These are phyloP conservation scores for Megathymus violae DNA, from an alignment of 1,140 invertebrate genomes.

Conservation along the genomic window DNA sequence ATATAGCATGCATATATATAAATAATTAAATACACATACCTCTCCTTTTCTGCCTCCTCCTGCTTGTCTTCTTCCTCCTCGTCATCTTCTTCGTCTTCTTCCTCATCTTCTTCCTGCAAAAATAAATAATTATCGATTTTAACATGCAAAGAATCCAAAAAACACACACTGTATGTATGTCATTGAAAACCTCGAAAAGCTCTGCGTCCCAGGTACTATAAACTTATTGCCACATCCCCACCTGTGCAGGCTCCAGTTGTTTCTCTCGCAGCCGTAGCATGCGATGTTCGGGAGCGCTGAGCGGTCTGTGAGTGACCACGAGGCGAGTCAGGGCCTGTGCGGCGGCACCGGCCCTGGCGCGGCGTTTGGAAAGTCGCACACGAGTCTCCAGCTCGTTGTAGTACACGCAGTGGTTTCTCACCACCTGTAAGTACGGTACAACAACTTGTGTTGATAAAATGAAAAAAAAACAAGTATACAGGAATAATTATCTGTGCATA, in stretches of 20 bases:
- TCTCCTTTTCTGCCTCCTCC: slow-evolving; percentile 73
- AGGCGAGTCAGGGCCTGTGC: slow-evolving; percentile 91
- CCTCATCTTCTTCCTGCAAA: slow-evolving; percentile 84
- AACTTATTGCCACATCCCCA: too few relatives aligned
- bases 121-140: too few relatives aligned
- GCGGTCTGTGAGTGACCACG: slow-evolving; percentile 94
- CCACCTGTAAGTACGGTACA: slow-evolving; percentile 86
- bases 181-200: too few relatives aligned
- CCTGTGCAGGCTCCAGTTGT: slow-evolving; percentile 92
- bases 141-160: too few relatives aligned
- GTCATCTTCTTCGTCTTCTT: slow-evolving; percentile 89
- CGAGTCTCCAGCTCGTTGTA: slow-evolving; percentile 99
- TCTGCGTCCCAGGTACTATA: too few relatives aligned
- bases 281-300: slow-evolving; percentile 93
- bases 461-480: too few relatives aligned
- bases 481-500: too few relatives aligned
- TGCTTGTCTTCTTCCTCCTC: slow-evolving; percentile 81
- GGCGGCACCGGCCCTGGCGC: slow-evolving; percentile 88
- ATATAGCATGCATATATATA: slow-evolving; percentile 24
- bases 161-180: too few relatives aligned
- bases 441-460: too few relatives aligned
- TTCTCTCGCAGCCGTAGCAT: slow-evolving; percentile 94
- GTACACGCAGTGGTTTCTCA: slow-evolving; percentile 95
- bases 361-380: slow-evolving; percentile 95
- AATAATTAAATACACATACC: slow-evolving; percentile 54